Evolutionary conservation across 2,888 invertebrate species (phyloP), one percentile per base, ranked within the genome.

Genomic region (Alcis repandata): DNA sequence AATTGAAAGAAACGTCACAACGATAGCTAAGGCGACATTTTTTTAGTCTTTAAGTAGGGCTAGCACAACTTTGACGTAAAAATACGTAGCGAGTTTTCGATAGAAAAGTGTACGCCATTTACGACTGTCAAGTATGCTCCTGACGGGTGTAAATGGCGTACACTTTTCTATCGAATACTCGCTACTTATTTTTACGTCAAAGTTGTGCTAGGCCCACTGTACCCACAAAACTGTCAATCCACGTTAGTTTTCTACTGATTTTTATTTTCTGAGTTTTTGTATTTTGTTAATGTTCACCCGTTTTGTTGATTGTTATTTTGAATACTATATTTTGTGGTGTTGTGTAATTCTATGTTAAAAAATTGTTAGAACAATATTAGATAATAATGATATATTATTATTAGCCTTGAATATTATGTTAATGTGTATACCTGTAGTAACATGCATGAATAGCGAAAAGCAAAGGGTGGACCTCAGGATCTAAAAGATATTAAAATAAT

Each of bases 381-480:
- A 36, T 36, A 53, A 59, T 13, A 45, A 43, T 59, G 48, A 51
- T 46, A 46, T 32, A 46, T 46, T 33, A 40, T 22, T 38, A n/a
- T 45, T 40, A n/a, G 43, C 38, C 17, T 58, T 53, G 11, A 58
- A 45, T 59, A 56, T 36, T 33, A n/a, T 59, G 59, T 67, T 49
- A 53, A 57, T 58, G 51, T 58, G 36, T 36, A 59, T 60, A 56
- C 57, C 48, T 59, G 65, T 48, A 57, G 58, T 59, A 58, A 33
- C 73, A 73, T 73, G 73, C 73, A 70, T 67, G 67, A 67, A 71
- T 71, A 74, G 72, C 73, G 71, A 73, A 72, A 75, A 73, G 68
- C 70, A 73, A 70, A 70, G 69, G 67, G 52, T 59, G 65, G 40
- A 53, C 61, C 43, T 60, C 52, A 54, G 49, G 58, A 48, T 69